These are phyloP conservation scores for Dicroscelio sp. DNA, from an alignment of 2,888 invertebrate genomes.

Conservation along the genomic window DNA sequence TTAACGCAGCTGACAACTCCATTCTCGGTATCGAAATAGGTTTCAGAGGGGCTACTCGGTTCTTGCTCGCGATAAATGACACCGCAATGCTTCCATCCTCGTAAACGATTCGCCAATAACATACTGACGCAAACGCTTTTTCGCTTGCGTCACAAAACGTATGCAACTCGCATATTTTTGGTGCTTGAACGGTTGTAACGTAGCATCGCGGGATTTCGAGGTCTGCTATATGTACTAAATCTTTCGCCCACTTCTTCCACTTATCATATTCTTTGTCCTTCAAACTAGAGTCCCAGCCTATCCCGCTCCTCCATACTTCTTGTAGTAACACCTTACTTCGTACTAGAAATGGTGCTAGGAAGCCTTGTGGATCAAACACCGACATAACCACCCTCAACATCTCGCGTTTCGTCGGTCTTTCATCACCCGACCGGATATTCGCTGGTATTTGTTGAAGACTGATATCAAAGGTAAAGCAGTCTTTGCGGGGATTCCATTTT, in stretches of 20 bases:
- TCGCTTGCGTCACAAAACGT: conserved; percentile 85
- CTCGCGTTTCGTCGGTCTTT: conserved; percentile 6
- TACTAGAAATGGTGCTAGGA: conserved; percentile 81
- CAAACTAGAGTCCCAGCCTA: conserved; percentile 73
- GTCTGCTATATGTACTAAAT: neutral
- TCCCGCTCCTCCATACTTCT: conserved; percentile 81
- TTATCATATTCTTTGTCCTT: conserved; percentile 43
- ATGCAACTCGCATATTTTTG: conserved; percentile 75
- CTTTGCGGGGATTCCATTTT: conserved; percentile 15
- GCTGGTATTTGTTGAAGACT: neutral
- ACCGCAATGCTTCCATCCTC: neutral
- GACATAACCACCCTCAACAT: conserved; percentile 83
- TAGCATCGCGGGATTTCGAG: neutral
- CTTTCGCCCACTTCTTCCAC: conserved; percentile 57
- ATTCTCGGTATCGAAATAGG: conserved; percentile 64
- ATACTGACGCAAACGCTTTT: conserved; percentile 79
- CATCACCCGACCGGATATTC: neutral
- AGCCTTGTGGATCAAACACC: conserved; percentile 87
- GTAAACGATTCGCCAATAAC: conserved; percentile 65
- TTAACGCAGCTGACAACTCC: conserved; percentile 76
- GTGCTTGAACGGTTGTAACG: neutral
- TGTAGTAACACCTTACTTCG: conserved; percentile 82
- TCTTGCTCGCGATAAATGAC: conserved; percentile 10
- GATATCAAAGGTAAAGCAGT: neutral
- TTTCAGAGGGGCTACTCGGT: conserved; percentile 46